These are phyloP conservation scores for Metridium senile DNA, from an alignment of 92 coral and sea anemone genomes.

Conservation along the genomic window DNA sequence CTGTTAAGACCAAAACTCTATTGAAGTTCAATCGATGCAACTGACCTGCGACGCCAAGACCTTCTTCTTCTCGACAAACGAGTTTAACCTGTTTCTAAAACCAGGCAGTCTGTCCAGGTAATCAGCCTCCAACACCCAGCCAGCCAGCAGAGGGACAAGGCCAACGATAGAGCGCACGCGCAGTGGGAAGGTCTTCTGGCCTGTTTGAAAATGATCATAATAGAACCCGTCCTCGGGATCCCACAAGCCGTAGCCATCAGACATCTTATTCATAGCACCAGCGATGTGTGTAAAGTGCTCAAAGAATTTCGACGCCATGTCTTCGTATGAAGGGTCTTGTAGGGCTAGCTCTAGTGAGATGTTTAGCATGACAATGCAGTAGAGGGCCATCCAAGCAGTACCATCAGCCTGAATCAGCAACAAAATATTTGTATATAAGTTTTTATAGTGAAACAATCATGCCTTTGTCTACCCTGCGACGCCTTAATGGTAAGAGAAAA, in stretches of 20 bases:
- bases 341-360: conserved; percentile 92
- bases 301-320: conserved; percentile 98
- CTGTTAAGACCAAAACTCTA: too few species aligned
- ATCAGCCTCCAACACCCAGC: conserved; percentile 92
- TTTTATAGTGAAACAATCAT: too few species aligned
- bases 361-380: conserved; percentile 87
- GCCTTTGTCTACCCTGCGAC: too few species aligned
- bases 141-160: conserved; percentile 87
- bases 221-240: conserved; percentile 95
- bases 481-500: too few species aligned
- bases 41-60: conserved; percentile 91
- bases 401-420: conserved; percentile 82
- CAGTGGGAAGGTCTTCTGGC: conserved; percentile 57
- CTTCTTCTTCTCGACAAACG: conserved; percentile 86
- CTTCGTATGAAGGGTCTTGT: conserved; percentile 78
- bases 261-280: conserved; percentile 93
- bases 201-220: conserved; percentile 81
- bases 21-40: too few species aligned
- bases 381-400: conserved; percentile 99
- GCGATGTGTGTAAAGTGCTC: conserved; percentile 97
- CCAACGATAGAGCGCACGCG: conserved; percentile 98
- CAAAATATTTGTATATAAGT: too few species aligned
- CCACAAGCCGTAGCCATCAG: conserved; percentile 95
- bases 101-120: conserved; percentile 90
- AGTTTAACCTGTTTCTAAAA: conserved; percentile 89